phyloP scores from a whole-genome alignment of 1,140 invertebrate genomes.

The Temnothorax longispinosus region DNA sequence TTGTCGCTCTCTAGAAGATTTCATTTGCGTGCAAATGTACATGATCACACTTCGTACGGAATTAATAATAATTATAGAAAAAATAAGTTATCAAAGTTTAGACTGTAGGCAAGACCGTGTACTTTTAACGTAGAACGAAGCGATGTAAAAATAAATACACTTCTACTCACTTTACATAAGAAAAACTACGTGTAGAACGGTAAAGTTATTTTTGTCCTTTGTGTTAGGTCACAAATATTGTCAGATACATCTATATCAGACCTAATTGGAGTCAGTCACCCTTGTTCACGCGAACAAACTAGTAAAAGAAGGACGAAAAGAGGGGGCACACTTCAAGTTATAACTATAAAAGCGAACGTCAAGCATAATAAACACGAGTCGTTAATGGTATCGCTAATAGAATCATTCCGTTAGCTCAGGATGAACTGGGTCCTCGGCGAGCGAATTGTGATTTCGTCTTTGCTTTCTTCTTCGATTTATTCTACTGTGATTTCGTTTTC shows the following conservation, averaged over 20 bases:
- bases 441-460: slow-evolving; percentile 13
- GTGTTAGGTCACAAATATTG: slow-evolving; percentile 60
- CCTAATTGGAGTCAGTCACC: slow-evolving; percentile 79
- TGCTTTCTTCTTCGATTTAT: slow-evolving; percentile 2
- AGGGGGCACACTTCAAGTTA: slow-evolving; percentile 73
- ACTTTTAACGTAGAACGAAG: neutral
- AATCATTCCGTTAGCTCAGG: slow-evolving; percentile 76
- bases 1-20: neutral
- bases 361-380: slow-evolving; percentile 81
- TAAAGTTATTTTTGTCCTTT: slow-evolving; percentile 19
- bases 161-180: neutral
- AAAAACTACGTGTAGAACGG: neutral
- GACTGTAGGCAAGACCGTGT: neutral
- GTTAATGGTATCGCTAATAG: slow-evolving; percentile 84
- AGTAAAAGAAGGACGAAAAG: slow-evolving; percentile 33
- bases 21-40: neutral
- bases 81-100: neutral
- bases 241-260: slow-evolving; percentile 77
- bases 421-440: slow-evolving; percentile 36
- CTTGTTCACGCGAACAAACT: slow-evolving; percentile 63
- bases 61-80: slow-evolving; percentile 24
- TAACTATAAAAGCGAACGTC: slow-evolving; percentile 81
- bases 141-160: neutral
- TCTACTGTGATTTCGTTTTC: neutral
- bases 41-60: neutral